Evolutionary conservation across 1,140 invertebrate species (phyloP).

Genomic region (Papilio polytes): DNA sequence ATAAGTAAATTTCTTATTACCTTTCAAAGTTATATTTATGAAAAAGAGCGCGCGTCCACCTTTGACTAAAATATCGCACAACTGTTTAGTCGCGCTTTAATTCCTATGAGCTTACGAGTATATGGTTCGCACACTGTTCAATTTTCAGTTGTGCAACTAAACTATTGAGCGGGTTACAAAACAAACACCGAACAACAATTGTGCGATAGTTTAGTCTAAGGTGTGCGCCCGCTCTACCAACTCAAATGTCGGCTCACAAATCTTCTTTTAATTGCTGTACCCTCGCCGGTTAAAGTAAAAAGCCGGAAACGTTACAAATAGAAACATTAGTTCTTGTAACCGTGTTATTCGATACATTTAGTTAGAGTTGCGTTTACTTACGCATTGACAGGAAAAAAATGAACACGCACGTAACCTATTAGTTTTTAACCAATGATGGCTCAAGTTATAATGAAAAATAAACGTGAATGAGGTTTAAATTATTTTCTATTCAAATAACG

Average conservation of each 20-base stretch:
- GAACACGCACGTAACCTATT: slow-evolving; percentile 26
- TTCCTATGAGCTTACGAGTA: too few species aligned
- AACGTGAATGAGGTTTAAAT: not conserved
- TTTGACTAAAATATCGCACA: too few species aligned
- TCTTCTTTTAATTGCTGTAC: slow-evolving; percentile 39
- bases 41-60: not conserved
- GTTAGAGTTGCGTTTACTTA: slow-evolving; percentile 53
- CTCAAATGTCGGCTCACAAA: slow-evolving; percentile 44
- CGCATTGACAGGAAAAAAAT: slow-evolving; percentile 42
- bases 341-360: slow-evolving; percentile 65
- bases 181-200: too few species aligned
- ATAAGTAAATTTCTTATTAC: slow-evolving; percentile 22
- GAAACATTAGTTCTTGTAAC: slow-evolving; percentile 75
- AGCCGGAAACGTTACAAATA: slow-evolving; percentile 75
- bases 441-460: slow-evolving; percentile 1
- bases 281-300: slow-evolving; percentile 50
- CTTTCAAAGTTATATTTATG: not conserved
- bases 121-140: too few species aligned
- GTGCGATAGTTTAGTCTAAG: too few species aligned
- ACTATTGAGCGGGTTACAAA: too few species aligned
- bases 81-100: too few species aligned
- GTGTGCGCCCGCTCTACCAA: not conserved
- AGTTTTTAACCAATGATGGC: slow-evolving; percentile 6
- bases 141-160: too few species aligned
- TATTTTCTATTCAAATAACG: not conserved